Conservation (phyloP, 2,888 invertebrate genomes). For the Oeneis ivallda region DNA sequence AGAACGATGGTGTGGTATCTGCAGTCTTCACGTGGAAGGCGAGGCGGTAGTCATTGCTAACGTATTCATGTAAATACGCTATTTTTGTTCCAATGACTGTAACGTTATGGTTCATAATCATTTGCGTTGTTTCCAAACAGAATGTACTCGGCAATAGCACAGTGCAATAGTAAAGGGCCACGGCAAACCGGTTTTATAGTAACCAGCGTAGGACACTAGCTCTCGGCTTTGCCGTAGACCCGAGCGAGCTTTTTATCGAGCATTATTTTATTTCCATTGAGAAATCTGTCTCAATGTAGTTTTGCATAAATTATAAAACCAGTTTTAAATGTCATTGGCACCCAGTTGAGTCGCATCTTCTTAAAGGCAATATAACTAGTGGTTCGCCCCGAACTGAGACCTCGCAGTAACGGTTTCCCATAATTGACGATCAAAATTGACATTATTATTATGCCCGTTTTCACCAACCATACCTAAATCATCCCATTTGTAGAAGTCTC, state of each 20-base stretch:
- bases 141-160: slow-evolving; percentile 31
- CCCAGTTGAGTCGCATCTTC: slow-evolving; percentile 19
- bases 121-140: slow-evolving; percentile 6
- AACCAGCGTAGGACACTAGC: slow-evolving; percentile 68
- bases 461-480: too few relatives aligned
- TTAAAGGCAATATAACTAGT: too few relatives aligned
- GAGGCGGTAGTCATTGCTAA: slow-evolving; percentile 31
- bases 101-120: slow-evolving; percentile 18
- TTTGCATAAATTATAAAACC: slow-evolving; percentile 32
- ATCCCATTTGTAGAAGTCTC: too few relatives aligned
- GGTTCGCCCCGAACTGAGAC: too few relatives aligned
- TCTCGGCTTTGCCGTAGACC: slow-evolving; percentile 34
- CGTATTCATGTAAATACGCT: slow-evolving; percentile 39
- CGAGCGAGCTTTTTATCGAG: slow-evolving; percentile 38
- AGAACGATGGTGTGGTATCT: slow-evolving; percentile 60
- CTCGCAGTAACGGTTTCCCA: too few relatives aligned
- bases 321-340: slow-evolving; percentile 28
- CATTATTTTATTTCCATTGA: slow-evolving; percentile 36
- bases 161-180: slow-evolving; percentile 52
- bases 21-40: slow-evolving; percentile 53
- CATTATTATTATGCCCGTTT: too few relatives aligned
- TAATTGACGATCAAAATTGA: too few relatives aligned
- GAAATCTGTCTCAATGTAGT: slow-evolving; percentile 32
- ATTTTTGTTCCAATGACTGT: slow-evolving; percentile 21
- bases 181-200: slow-evolving; percentile 68